A percentile compares a stretch with the other conserved stretches of the same genome.
phyloP scores from a whole-genome alignment of 2,113 vertebrate genomes.

The Oenanthe oenanthe region DNA sequence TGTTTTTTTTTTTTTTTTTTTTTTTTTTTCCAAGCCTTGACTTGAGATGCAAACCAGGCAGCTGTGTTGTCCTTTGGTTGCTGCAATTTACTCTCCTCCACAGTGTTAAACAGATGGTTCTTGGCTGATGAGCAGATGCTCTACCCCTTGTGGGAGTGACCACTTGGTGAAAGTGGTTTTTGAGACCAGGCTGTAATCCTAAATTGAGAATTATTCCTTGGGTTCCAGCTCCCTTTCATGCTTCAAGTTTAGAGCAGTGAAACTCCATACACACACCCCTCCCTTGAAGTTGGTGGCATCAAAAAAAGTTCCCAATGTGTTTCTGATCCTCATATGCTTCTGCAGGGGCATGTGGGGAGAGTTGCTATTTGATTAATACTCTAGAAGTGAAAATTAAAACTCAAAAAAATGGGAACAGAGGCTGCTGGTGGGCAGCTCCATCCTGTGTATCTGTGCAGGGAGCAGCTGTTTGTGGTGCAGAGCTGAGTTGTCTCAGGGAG shows the following conservation, averaged over 20 bases:
- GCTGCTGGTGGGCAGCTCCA: not conserved
- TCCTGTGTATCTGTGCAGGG: not conserved
- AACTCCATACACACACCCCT: not conserved
- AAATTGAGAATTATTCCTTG: not conserved
- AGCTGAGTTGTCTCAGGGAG: not conserved
- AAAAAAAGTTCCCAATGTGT: not conserved
- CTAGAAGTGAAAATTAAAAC: not conserved
- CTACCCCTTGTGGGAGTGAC: not conserved
- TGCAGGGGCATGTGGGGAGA: fast-evolving
- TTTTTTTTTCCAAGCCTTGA: not conserved
- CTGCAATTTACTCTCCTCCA: not conserved
- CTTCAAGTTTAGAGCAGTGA: not conserved
- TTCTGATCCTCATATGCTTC: not conserved
- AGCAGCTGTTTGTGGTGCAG: not conserved
- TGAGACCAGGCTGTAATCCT: not conserved
- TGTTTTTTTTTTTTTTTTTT: not conserved
- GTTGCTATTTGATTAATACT: not conserved
- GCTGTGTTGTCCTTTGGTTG: not conserved
- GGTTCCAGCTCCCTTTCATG: fast-evolving
- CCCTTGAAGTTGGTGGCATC: not conserved
- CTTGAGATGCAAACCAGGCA: not conserved
- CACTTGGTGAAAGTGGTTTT: not conserved
- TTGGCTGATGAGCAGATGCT: not conserved
- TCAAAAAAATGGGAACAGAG: not conserved
- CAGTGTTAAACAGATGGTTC: not conserved